Percentiles rank a stretch among this genome's conserved stretches.
Conservation (phyloP, 2,797 vertebrate species). For the Selene dorsalis region DNA sequence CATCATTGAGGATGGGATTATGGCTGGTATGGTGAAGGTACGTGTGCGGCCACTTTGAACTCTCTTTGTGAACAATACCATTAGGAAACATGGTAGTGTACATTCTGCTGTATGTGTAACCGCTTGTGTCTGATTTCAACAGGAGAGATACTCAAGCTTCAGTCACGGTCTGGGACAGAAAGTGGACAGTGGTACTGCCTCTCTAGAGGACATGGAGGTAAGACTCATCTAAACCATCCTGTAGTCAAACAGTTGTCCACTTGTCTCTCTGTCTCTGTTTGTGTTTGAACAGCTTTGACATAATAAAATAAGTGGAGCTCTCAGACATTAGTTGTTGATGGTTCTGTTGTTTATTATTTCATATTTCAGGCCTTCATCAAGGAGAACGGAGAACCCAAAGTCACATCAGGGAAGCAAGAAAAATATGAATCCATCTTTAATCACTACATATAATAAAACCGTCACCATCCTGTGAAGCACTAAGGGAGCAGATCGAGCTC, state of each 20-base stretch:
- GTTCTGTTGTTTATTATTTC: slow-evolving; percentile 37
- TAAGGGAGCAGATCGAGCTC: background rate
- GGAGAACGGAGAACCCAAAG: slow-evolving; percentile 74
- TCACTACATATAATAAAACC: slow-evolving; percentile 73
- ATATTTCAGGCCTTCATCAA: slow-evolving; percentile 77
- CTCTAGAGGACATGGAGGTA: slow-evolving; percentile 81
- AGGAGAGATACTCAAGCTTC: slow-evolving; percentile 80
- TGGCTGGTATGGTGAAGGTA: slow-evolving; percentile 76
- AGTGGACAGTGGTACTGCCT: slow-evolving; percentile 72
- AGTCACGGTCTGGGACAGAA: slow-evolving; percentile 72
- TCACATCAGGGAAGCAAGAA: slow-evolving; percentile 81
- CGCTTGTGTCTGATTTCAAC: slow-evolving; percentile 39
- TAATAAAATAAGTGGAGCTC: background rate
- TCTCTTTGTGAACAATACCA: background rate
- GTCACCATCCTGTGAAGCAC: background rate
- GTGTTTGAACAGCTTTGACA: background rate
- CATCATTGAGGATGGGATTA: slow-evolving; percentile 75
- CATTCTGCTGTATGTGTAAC: no score
- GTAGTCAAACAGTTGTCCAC: no score
- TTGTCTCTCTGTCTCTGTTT: background rate
- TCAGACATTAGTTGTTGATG: no score
- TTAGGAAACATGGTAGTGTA: background rate
- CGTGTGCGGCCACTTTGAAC: background rate
- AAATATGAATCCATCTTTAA: slow-evolving; percentile 81
- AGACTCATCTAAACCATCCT: background rate